Base-by-base conservation (phyloP, 2,888 invertebrate species). In the Bedellia somnulentella region DNA sequence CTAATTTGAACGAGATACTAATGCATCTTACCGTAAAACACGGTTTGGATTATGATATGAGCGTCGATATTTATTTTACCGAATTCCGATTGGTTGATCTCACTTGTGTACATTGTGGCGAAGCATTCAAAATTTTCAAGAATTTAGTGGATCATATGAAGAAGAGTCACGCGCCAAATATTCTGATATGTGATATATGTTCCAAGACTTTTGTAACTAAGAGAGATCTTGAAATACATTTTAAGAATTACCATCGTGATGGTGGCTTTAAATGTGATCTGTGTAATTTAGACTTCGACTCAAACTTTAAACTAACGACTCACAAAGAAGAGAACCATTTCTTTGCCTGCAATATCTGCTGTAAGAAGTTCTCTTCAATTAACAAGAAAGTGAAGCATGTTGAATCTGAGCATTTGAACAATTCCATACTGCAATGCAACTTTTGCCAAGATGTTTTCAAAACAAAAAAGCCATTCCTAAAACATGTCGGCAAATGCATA, bases 321-420 rank as follows among this genome's bases (percentile, higher is more conserved):
- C 70, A 71, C 29, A 62, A 53, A 34, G 37, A 41, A 6, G 52
- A 50, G 18, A 46, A 48, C 1, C 70, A 70, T 30, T 31, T 48
- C 0, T 63, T 62, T 0, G 46, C 47, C 3, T 70, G 70, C 36
- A 67, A 62, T 30, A 39, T 70, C 6, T 70, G 68, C 33, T 60
- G 60, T 5, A 42, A 48, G 36, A 47, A 48, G 1, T 70, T 67
- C 37, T 38, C 57, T 0, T 52, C 59, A 0, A 42, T 52, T 5
- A 43, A 40, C 4, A 52, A 54, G 34, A 49, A 59, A 13, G 36
- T 64, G 15, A 47, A 47, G 11, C 70, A 71, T 37, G 57, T 66
- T 47, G 66, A 63, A 39, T 32, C 33, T 2, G 51, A 59, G 3
- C 70, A 68, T 32, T 42, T 45, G 1, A 37, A 41, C 4, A 38